Conservation (phyloP, 2,888 invertebrate species). For the Dione juno region DNA sequence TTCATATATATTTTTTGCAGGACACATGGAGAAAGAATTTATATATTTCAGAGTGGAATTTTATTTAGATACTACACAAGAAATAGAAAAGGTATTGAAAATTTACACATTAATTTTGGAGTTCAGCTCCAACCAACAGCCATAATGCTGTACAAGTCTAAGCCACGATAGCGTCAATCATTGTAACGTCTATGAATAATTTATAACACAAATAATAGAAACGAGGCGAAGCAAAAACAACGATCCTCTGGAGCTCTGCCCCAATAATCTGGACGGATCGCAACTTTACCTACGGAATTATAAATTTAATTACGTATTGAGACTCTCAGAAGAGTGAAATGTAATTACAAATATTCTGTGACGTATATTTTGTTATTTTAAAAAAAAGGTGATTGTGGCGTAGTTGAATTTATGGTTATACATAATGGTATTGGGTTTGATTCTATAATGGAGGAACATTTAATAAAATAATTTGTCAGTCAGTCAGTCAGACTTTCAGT, state of each 20-base stretch:
- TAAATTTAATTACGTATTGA: slow-evolving; percentile 32
- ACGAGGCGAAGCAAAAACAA: slow-evolving; percentile 8
- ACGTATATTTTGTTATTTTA: slow-evolving; percentile 4
- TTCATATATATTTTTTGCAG: too few relatives aligned
- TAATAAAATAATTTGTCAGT: too few relatives aligned
- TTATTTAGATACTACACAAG: too few relatives aligned
- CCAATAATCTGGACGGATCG: slow-evolving; percentile 33
- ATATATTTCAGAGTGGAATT: too few relatives aligned
- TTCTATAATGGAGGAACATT: not conserved
- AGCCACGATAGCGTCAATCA: not conserved
- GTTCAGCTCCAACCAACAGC: too few relatives aligned
- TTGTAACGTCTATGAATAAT: not conserved
- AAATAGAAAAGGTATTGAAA: too few relatives aligned
- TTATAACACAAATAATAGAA: slow-evolving; percentile 19
- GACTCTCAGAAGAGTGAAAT: slow-evolving; percentile 13
- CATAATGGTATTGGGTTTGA: not conserved
- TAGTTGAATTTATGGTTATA: not conserved
- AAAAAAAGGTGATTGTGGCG: not conserved
- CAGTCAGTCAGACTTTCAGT: too few relatives aligned
- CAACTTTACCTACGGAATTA: slow-evolving; percentile 32
- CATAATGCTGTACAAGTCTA: too few relatives aligned
- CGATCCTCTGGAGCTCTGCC: slow-evolving; percentile 20
- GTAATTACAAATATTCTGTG: slow-evolving; percentile 17
- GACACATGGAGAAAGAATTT: too few relatives aligned
- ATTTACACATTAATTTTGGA: too few relatives aligned